These are phyloP conservation scores for Geopemphigus sp. DNA, from an alignment of 1,140 invertebrate genomes.

Conservation along the genomic window DNA sequence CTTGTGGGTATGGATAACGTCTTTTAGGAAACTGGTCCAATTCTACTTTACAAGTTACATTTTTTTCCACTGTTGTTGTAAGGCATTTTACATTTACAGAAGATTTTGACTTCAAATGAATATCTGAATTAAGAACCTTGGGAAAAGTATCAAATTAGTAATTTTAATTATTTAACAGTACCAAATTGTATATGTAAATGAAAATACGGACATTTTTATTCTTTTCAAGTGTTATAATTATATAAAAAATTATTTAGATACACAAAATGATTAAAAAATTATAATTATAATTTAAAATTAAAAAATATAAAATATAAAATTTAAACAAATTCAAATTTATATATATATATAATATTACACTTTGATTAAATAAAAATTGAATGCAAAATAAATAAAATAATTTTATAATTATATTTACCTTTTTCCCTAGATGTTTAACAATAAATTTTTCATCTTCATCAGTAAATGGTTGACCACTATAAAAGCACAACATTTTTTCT, in stretches of 20 bases:
- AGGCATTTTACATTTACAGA: slow-evolving; percentile 13
- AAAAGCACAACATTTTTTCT: slow-evolving; percentile 24
- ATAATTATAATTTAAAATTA: too few relatives aligned
- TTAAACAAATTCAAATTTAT: too few relatives aligned
- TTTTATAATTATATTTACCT: not conserved
- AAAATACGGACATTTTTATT: too few relatives aligned
- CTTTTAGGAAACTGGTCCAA: slow-evolving; percentile 36
- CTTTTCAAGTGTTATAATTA: too few relatives aligned
- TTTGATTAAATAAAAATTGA: not conserved
- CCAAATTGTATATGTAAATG: not conserved
- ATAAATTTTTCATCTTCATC: slow-evolving; percentile 28
- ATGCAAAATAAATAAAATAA: not conserved
- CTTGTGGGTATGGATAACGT: slow-evolving; percentile 18
- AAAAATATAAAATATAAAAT: too few relatives aligned
- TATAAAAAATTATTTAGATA: too few relatives aligned
- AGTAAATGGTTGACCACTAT: not conserved
- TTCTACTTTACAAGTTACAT: slow-evolving; percentile 28
- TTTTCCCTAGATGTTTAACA: not conserved
- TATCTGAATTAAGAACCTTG: slow-evolving; percentile 16
- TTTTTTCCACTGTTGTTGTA: slow-evolving; percentile 4
- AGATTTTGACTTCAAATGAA: slow-evolving; percentile 26
- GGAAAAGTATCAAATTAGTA: not conserved
- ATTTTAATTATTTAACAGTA: not conserved
- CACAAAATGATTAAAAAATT: too few relatives aligned
- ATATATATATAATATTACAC: too few relatives aligned